Conservation (phyloP, 2,797 vertebrate genomes). For the Adrianichthys oophorus region DNA sequence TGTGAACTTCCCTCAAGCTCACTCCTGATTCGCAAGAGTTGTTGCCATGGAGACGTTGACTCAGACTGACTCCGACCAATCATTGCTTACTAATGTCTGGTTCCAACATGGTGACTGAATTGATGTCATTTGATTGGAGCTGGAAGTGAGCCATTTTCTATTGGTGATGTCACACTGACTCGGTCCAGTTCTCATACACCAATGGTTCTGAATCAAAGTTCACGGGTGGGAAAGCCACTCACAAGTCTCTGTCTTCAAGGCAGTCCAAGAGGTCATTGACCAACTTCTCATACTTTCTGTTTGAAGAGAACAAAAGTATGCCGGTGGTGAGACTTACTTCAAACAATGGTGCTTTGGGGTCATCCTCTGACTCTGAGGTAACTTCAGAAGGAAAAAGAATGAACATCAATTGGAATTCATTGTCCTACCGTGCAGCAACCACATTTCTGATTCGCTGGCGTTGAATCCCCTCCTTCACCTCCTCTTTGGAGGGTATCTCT, state of each 20-base stretch:
- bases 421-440: conserved; percentile 83
- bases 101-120: no score
- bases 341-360: no score
- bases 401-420: neutral
- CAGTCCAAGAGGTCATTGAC: conserved; percentile 89
- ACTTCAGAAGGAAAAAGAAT: neutral
- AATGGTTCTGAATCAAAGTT: neutral
- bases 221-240: conserved; percentile 56
- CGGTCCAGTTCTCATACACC: no score
- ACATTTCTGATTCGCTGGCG: conserved; percentile 86
- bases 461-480: conserved; percentile 84
- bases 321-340: neutral
- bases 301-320: conserved; percentile 8
- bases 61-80: no score
- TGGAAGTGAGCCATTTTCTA: neutral
- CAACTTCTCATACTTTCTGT: conserved; percentile 93
- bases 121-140: no score
- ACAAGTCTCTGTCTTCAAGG: conserved; percentile 93
- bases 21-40: no score
- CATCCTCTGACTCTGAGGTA: neutral
- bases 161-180: neutral
- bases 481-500: conserved; percentile 70
- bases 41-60: no score
- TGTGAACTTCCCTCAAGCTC: no score
- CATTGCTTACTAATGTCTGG: no score